Conservation (phyloP, 2,113 vertebrate genomes). For the Erinaceus europaeus region DNA sequence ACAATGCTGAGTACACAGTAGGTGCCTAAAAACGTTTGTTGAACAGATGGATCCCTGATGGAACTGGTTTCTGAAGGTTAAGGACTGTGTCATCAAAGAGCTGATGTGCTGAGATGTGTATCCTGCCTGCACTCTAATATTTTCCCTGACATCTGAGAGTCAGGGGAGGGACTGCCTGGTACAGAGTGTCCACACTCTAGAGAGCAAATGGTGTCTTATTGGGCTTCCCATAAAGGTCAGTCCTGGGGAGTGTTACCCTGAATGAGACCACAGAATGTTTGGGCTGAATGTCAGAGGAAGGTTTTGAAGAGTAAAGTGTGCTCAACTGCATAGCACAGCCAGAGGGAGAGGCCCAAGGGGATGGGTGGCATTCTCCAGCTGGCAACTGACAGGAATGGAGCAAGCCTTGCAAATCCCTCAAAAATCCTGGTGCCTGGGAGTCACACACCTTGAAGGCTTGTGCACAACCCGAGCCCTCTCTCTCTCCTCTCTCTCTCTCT, state of each 20-base stretch:
- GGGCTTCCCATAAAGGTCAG: slow-evolving; percentile 72
- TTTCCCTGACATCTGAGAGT: slow-evolving; percentile 68
- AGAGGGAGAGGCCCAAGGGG: slow-evolving; percentile 28
- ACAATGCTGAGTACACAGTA: slow-evolving; percentile 55
- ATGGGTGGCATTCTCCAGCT: neutral
- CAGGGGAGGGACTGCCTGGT: slow-evolving; percentile 52
- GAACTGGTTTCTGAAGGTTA: slow-evolving; percentile 66
- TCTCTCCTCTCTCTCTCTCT: too few relatives aligned
- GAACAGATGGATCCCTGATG: slow-evolving; percentile 52
- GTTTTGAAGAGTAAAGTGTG: slow-evolving; percentile 67
- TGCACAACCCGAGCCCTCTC: too few relatives aligned
- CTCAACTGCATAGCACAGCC: slow-evolving; percentile 48
- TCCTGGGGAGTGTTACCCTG: slow-evolving; percentile 71
- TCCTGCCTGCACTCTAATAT: slow-evolving; percentile 67
- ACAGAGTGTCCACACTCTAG: slow-evolving; percentile 56
- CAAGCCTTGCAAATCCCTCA: too few relatives aligned
- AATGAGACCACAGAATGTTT: slow-evolving; percentile 57
- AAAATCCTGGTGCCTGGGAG: too few relatives aligned
- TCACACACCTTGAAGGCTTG: too few relatives aligned
- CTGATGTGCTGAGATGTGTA: slow-evolving; percentile 42
- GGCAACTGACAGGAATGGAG: slow-evolving; percentile 34
- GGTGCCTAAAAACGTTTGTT: slow-evolving; percentile 59
- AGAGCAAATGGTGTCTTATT: slow-evolving; percentile 66
- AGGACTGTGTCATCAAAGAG: slow-evolving; percentile 44
- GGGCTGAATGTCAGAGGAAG: slow-evolving; percentile 69